phyloP scores from a whole-genome alignment of 2,797 vertebrate genomes.

The Nyctibius grandis region DNA sequence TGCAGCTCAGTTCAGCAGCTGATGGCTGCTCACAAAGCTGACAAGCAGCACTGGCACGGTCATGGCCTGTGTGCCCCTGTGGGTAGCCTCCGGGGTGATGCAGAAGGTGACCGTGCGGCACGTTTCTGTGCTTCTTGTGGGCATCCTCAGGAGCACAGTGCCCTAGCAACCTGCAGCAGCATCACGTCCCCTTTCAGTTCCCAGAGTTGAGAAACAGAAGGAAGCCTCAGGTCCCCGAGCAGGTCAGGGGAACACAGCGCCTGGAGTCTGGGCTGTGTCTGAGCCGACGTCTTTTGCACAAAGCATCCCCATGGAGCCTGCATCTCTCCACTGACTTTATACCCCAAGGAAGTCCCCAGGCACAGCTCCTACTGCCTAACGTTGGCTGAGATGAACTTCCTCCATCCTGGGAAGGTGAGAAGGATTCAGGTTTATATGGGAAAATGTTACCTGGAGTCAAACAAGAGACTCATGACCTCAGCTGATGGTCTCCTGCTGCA shows the following conservation, averaged over 20 bases:
- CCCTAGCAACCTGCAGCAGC: neutral
- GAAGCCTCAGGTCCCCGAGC: too few relatives aligned
- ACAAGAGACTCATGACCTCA: neutral
- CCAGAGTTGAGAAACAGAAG: neutral
- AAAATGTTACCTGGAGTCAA: neutral
- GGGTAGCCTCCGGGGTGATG: neutral
- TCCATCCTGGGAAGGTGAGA: neutral
- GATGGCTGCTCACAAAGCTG: neutral
- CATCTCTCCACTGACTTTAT: neutral
- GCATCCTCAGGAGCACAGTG: neutral
- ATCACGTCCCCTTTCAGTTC: rapidly evolving
- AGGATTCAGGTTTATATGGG: neutral
- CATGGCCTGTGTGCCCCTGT: neutral
- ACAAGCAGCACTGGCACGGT: neutral
- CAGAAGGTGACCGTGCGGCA: neutral
- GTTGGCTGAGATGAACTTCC: neutral
- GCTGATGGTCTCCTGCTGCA: neutral
- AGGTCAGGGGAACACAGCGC: rapidly evolving
- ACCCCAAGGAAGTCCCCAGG: neutral
- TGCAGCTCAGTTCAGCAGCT: neutral
- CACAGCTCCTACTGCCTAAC: neutral
- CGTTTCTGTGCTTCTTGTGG: neutral
- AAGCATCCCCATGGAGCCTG: neutral
- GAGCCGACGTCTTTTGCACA: rapidly evolving
- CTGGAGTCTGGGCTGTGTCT: rapidly evolving